A percentile compares a stretch with the other conserved stretches of the same genome.
Conservation (phyloP, 2,797 vertebrate genomes). For the Gymnocypris eckloni region DNA sequence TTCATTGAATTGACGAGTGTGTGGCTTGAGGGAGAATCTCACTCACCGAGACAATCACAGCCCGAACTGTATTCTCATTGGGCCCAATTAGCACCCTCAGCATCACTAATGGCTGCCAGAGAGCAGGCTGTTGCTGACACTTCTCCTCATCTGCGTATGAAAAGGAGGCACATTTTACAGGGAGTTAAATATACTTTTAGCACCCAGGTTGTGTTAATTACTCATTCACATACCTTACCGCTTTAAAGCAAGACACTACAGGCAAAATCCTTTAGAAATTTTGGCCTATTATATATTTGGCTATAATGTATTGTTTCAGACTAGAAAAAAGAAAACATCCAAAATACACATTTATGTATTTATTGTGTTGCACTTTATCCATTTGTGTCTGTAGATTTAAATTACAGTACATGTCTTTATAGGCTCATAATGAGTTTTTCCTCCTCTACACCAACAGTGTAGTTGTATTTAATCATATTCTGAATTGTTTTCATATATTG, state of each 20-base stretch:
- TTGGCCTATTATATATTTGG: background rate
- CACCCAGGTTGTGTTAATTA: background rate
- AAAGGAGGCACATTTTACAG: constrained; percentile 9
- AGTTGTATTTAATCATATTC: background rate
- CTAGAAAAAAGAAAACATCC: background rate
- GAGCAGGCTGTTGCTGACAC: constrained; percentile 39
- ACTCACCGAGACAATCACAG: constrained; percentile 1
- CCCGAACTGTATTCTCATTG: constrained; percentile 21
- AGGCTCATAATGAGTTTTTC: background rate
- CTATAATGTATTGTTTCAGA: background rate
- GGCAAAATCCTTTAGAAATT: background rate
- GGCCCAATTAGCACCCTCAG: constrained; percentile 51
- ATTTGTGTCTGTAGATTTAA: background rate
- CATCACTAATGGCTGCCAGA: constrained; percentile 45
- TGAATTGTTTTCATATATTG: too few relatives aligned
- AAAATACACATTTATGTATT: background rate
- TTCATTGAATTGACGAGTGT: constrained; percentile 32
- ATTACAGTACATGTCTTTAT: background rate
- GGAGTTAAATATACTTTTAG: background rate
- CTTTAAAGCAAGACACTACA: background rate
- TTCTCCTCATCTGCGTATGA: background rate
- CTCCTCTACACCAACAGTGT: background rate
- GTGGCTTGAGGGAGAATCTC: constrained; percentile 6
- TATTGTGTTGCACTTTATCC: background rate
- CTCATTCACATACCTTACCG: background rate